Evolutionary conservation across 2,113 vertebrate species (phyloP), one percentile per base, ranked within the genome.

Genomic region (Pterocles burchelli): DNA sequence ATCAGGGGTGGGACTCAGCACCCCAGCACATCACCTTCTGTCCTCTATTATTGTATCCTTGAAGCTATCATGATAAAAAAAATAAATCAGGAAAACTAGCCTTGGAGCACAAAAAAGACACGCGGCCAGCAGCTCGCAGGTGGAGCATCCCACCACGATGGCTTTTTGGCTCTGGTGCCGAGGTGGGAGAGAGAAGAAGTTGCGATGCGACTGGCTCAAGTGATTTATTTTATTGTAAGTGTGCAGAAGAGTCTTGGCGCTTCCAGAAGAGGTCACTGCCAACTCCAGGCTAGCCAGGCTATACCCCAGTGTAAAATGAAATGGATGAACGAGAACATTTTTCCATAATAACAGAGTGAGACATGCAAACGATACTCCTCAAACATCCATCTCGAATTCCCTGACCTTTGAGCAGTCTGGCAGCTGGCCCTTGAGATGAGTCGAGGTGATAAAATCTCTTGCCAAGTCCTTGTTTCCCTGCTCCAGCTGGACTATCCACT

Each of bases 271-370:
- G 36, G 73, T 22, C 8, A 25, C 79, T 92, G 96, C 86, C 96
- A 96, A 31, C 88, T 82, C 43, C 74, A 74, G 86, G 48, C 75
- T 73, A 89, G 80, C 77, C 19, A 22, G 74, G 75, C 57, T 74
- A 17, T 55, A 63, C 93, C 71, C 91, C 66, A 57, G 93, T 95
- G 91, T 91, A 72, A 95, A 95, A 79, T 71, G 73, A 96, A 96
- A 88, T 14, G 74, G 48, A 92, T 54, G 33, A 82, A 36, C 3
- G 3, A 52, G 43, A 93, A 68, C 14, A 61, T 62, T 91, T 73
- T 87, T 88, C 73, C 54, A 26, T 20, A 81, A 78, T 2, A 91
- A 66, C 77, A 38, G 58, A 83, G 48, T 2, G 33, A 74, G 49
- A 54, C 49, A 83, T 49, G 91, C 41, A 93, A 96, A 85, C 2